phyloP scores from a whole-genome alignment of 2,888 invertebrate species.

The Desoria tigrina region DNA sequence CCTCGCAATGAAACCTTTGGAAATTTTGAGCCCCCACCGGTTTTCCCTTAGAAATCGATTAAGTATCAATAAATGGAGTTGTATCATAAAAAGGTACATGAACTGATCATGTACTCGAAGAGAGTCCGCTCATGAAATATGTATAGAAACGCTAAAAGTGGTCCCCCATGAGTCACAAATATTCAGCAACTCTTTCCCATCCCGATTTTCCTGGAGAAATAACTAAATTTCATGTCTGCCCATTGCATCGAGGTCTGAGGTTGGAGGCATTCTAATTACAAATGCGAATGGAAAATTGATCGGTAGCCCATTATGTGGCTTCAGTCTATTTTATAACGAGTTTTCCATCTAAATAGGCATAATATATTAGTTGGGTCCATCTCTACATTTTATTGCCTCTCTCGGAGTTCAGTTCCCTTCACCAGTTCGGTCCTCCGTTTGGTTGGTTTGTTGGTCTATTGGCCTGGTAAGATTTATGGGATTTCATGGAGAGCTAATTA shows the following conservation, averaged over 20 bases:
- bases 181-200: neutral
- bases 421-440: neutral
- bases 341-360: no score
- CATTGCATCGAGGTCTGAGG: no score
- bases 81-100: no score
- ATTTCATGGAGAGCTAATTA: constrained; percentile 29
- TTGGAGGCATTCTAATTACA: neutral
- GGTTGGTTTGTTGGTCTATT: neutral
- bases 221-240: no score
- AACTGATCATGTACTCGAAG: no score
- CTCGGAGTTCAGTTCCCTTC: neutral
- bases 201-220: no score
- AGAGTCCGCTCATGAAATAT: no score
- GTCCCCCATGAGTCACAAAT: neutral
- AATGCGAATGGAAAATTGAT: constrained; percentile 10
- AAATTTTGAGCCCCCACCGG: no score
- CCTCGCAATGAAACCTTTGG: no score
- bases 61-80: no score
- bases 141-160: no score
- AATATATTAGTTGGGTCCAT: neutral
- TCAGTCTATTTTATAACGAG: neutral
- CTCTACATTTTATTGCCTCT: neutral
- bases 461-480: constrained; percentile 24
- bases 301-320: constrained; percentile 7
- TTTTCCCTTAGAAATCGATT: no score